Base-by-base conservation (phyloP, 2,113 vertebrate genomes). In the Vidua macroura region DNA sequence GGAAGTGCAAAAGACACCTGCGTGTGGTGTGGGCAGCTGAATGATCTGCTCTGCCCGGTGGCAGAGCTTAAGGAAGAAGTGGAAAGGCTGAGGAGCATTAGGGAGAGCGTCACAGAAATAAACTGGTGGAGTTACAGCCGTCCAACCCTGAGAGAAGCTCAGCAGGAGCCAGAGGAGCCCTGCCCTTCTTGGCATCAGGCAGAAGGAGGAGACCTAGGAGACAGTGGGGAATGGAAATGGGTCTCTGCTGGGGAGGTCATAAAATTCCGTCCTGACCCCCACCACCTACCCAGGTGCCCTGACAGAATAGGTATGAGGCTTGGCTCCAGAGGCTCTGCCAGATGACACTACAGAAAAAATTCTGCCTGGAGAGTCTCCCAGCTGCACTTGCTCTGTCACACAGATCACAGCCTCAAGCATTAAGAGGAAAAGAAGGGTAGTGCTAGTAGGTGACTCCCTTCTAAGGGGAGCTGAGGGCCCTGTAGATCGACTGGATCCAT, bases 401-500 rank as follows among this genome's bases (percentile, higher is more conserved):
- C 21, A 37, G 22, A 33, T 27, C 46, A 13, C 37, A 28, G 11
- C 8, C 59, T 64, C 48, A 78, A 78, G 46, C 22, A 22, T 10
- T 52, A 11, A 21, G 30, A 33, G 62, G 39, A 39, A 39, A 39
- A 39, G 58, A 52, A 63, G 11, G 14, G 23, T 27, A 43, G 14
- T 43, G 30, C 22, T 41, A 51, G 28, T 62, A 25, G 46, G 21
- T 25, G 58, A 39, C 23, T 52, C 35, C 30, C 30, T 51, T 43
- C 37, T 39, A 39, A 23, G 48, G 48, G 39, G 39, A 64, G 22
- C 19, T 22, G 48, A 52, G 35, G 30, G 30, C 30, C 35, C 46
- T 27, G 35, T 30, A 1, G 43, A 6, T 44, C 1, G 1, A 76
- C 49, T 1, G 0, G 39, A 44, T 13, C 19, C 24, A 23, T 52